These are phyloP conservation scores for Danio rerio DNA, from an alignment of 2,113 vertebrate species.

Conservation along the genomic window DNA sequence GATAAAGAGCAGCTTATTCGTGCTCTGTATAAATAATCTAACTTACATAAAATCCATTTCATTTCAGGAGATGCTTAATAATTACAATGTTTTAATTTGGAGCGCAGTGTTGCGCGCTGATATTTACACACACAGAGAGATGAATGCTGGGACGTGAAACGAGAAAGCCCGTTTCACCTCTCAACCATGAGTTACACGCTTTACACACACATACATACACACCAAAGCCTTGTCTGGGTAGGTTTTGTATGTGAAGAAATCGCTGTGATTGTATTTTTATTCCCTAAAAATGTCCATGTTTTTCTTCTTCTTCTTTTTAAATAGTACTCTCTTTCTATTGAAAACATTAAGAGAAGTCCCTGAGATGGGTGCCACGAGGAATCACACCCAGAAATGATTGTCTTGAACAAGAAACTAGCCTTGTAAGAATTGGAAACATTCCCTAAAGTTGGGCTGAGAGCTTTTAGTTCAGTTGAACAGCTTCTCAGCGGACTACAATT, in stretches of 20 bases:
- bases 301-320: conserved; percentile 29
- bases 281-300: conserved; percentile 38
- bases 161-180: conserved; percentile 64
- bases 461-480: conserved; percentile 17
- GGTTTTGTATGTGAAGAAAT: conserved; percentile 69
- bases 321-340: conserved; percentile 53
- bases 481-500: conserved; percentile 17
- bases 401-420: conserved; percentile 74
- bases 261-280: conserved; percentile 59
- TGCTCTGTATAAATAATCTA: conserved; percentile 71
- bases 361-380: conserved; percentile 82
- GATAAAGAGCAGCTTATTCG: conserved; percentile 65
- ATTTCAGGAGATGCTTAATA: conserved; percentile 48
- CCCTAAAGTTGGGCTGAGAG: conserved; percentile 22
- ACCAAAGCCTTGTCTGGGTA: conserved; percentile 94
- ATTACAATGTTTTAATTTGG: conserved; percentile 49
- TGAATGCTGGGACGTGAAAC: conserved; percentile 1
- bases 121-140: conserved; percentile 38
- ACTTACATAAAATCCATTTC: conserved; percentile 54
- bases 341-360: conserved; percentile 77
- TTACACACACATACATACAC: conserved; percentile 60
- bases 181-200: conserved; percentile 49
- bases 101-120: conserved; percentile 30
- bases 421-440: not conserved
- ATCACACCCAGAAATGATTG: conserved; percentile 85